Conservation (phyloP, 2,888 invertebrate genomes). For the Frankliniella fusca region DNA sequence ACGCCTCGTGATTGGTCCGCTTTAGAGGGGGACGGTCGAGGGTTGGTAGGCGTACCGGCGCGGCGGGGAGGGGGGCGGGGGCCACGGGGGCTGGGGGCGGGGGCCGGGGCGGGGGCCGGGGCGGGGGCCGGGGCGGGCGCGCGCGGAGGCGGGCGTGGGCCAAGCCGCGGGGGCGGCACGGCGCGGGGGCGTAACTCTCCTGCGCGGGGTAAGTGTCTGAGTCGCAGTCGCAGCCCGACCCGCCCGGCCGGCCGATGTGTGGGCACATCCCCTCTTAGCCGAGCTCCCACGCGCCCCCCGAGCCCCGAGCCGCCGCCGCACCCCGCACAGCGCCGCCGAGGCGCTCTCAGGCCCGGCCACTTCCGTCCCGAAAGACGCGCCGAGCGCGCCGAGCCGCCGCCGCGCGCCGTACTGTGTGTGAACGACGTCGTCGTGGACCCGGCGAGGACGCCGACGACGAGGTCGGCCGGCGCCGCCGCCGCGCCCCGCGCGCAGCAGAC, state of each 20-base stretch:
- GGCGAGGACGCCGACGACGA: neutral
- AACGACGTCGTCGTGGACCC: neutral
- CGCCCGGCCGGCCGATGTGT: conserved; percentile 5
- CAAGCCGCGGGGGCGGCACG: neutral
- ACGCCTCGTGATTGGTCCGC: neutral
- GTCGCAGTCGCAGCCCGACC: neutral
- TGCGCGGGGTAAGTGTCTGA: neutral
- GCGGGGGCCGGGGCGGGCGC: neutral
- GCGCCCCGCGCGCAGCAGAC: too few relatives aligned
- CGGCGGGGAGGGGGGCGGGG: neutral
- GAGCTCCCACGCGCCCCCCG: neutral
- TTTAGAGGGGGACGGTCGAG: neutral
- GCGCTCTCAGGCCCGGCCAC: neutral
- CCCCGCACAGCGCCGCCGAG: conserved; percentile 4
- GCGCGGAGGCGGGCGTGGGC: neutral
- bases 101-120: neutral
- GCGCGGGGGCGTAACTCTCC: neutral
- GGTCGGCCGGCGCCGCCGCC: too few relatives aligned
- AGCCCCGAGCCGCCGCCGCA: neutral
- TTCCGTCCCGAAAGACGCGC: conserved; percentile 21
- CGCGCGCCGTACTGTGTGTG: neutral
- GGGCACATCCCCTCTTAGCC: conserved; percentile 20
- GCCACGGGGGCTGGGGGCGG: neutral
- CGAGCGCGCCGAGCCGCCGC: neutral
- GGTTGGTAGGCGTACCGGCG: neutral